Evolutionary conservation across 1,140 invertebrate species (phyloP).

Genomic region (Drosophila erecta): DNA sequence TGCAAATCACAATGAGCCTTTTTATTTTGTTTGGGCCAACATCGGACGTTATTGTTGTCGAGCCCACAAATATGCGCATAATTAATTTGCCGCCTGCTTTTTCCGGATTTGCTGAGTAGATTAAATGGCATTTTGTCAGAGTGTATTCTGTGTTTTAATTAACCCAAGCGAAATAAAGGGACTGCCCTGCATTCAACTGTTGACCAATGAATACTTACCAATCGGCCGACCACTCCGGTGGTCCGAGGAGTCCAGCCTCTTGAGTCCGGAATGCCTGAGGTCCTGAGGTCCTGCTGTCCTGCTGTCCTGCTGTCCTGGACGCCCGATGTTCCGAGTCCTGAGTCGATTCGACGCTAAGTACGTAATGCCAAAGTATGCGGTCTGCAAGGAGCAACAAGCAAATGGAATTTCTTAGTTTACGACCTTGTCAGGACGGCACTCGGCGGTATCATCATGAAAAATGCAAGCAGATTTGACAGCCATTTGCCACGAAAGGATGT

Average conservation of each 20-base stretch:
- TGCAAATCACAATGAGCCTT: conserved; percentile 77
- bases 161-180: conserved; percentile 18
- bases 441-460: conserved; percentile 23
- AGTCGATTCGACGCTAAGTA: conserved; percentile 28
- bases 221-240: conserved; percentile 21
- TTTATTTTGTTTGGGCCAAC: conserved; percentile 15
- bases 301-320: neutral
- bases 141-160: conserved; percentile 74
- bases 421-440: conserved; percentile 1
- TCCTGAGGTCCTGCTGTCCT: neutral
- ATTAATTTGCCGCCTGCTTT: conserved; percentile 65
- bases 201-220: conserved; percentile 50
- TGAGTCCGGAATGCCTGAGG: neutral
- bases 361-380: conserved; percentile 49
- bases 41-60: conserved; percentile 13
- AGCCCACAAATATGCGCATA: conserved; percentile 78
- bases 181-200: neutral
- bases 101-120: conserved; percentile 56
- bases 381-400: conserved; percentile 38
- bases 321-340: conserved; percentile 3
- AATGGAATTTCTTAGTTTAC: conserved; percentile 15
- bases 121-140: conserved; percentile 81
- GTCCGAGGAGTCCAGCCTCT: neutral
- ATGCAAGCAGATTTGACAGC: conserved; percentile 32
- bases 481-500: conserved; percentile 20